Evolutionary conservation across 2,888 invertebrate genomes (phyloP).

Genomic region (Microctonus aethiopoides): DNA sequence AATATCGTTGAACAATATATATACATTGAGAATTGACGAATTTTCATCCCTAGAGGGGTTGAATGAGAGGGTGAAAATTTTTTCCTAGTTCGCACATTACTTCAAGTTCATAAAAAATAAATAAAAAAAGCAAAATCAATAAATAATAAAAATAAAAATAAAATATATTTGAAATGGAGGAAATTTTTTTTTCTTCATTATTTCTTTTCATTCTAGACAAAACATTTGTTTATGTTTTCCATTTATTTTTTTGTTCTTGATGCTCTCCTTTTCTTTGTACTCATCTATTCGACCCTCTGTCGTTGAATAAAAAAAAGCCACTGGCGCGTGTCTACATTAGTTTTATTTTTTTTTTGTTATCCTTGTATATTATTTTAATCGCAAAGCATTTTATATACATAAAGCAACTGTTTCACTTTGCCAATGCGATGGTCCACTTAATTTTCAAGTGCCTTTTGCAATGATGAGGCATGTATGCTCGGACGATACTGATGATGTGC

Average conservation of each 20-base stretch:
- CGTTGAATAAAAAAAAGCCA: constrained; percentile 45
- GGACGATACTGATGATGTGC: constrained; percentile 6
- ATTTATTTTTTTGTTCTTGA: constrained; percentile 1
- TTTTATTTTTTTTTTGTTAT: constrained; percentile 45
- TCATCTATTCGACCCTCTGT: neutral
- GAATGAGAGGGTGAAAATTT: constrained; percentile 11
- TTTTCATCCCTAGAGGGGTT: neutral
- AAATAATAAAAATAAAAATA: too few relatives aligned
- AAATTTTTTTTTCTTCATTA: neutral
- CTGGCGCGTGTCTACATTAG: constrained; percentile 52
- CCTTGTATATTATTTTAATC: constrained; percentile 55
- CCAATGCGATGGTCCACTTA: constrained; percentile 55
- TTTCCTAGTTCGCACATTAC: constrained; percentile 13
- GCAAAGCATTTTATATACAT: constrained; percentile 1
- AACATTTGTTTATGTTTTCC: neutral
- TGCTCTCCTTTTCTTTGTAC: neutral
- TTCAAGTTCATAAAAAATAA: too few relatives aligned
- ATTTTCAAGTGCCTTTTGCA: constrained; percentile 53
- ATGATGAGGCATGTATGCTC: neutral
- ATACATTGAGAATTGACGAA: constrained; percentile 3
- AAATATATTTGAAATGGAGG: constrained; percentile 6
- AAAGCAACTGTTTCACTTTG: constrained; percentile 26
- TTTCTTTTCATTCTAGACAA: neutral
- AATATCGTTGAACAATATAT: neutral
- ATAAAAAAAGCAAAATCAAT: too few relatives aligned